Conservation (phyloP, 1,140 invertebrate genomes). For the Leptinotarsa defecta region DNA sequence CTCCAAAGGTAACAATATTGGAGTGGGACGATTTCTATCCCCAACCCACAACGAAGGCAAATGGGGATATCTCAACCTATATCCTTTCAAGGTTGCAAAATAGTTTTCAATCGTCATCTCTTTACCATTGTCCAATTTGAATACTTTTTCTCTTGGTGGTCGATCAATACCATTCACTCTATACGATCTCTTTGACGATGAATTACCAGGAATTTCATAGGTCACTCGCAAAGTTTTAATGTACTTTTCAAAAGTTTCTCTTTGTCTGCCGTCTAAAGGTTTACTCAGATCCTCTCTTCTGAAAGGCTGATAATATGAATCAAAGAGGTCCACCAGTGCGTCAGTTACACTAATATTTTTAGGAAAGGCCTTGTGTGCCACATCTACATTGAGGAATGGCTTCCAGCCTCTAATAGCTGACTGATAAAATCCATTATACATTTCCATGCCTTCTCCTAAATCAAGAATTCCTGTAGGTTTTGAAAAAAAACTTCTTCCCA, state of each 20-base stretch:
- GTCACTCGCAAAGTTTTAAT: conserved; percentile 48
- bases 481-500: conserved; percentile 57
- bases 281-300: neutral
- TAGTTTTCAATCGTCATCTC: conserved; percentile 61
- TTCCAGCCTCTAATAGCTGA: conserved; percentile 73
- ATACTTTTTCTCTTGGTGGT: neutral
- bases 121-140: conserved; percentile 45
- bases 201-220: conserved; percentile 58
- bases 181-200: conserved; percentile 56
- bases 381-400: conserved; percentile 77
- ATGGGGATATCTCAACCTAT: conserved; percentile 60
- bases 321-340: conserved; percentile 49
- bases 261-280: neutral
- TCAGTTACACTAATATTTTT: conserved; percentile 52
- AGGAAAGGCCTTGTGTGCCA: conserved; percentile 65
- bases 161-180: conserved; percentile 57
- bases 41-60: conserved; percentile 67
- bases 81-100: conserved; percentile 65
- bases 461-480: conserved; percentile 43
- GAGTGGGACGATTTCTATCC: conserved; percentile 59
- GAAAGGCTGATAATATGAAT: neutral
- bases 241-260: conserved; percentile 36
- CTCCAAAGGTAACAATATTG: conserved; percentile 65
- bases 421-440: conserved; percentile 76
- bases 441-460: conserved; percentile 61